phyloP scores from a whole-genome alignment of 2,888 invertebrate genomes.

The Melieria picta region DNA sequence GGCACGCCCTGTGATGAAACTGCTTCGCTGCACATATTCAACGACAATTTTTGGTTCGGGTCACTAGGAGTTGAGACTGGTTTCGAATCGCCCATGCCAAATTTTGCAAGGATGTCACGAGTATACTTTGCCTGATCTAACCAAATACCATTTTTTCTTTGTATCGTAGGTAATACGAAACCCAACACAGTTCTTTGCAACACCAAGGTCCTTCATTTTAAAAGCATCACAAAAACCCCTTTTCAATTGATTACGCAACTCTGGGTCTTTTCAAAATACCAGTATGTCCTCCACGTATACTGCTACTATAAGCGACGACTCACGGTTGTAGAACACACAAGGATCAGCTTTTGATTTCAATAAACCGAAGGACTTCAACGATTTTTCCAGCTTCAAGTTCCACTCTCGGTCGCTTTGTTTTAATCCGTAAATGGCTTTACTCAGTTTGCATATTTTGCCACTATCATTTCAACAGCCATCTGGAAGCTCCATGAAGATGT shows the following conservation, averaged over 20 bases:
- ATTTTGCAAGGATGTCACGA: constrained; percentile 7
- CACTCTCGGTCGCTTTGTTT: constrained; percentile 40
- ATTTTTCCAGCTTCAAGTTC: constrained; percentile 34
- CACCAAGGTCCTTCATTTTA: constrained; percentile 36
- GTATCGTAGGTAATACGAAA: constrained; percentile 24
- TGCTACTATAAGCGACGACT: constrained; percentile 17
- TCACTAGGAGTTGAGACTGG: constrained; percentile 29
- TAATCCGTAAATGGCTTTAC: constrained; percentile 40
- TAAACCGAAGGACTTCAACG: constrained; percentile 18
- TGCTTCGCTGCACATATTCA: constrained; percentile 31
- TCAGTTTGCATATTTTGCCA: constrained; percentile 29
- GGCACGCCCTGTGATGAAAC: neutral
- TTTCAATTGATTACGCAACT: neutral
- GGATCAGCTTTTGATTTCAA: constrained; percentile 20
- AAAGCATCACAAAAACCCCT: constrained; percentile 13
- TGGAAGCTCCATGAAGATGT: constrained; percentile 38
- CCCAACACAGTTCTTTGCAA: constrained; percentile 21
- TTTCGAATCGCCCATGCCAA: constrained; percentile 22
- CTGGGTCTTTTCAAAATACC: constrained; percentile 12
- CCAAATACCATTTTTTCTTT: constrained; percentile 18
- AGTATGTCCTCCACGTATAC: constrained; percentile 33
- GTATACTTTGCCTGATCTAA: constrained; percentile 27
- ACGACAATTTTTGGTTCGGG: constrained; percentile 21
- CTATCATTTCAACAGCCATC: constrained; percentile 26
- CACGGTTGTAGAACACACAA: constrained; percentile 22